Conservation (phyloP, 2,888 invertebrate genomes). For the Rhogogaster chlorosoma region DNA sequence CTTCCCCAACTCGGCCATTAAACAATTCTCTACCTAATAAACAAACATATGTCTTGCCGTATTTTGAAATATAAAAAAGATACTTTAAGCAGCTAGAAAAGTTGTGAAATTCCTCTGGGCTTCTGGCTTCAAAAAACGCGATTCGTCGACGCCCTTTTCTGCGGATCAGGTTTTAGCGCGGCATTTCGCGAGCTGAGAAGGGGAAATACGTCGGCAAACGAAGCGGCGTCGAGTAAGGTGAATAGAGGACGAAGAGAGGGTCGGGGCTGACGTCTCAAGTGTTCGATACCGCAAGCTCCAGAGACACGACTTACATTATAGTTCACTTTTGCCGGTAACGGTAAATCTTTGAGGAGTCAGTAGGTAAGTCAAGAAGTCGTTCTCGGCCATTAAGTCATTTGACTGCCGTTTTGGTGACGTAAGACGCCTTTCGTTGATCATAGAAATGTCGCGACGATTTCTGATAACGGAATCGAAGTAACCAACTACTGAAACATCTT, state of each 20-base stretch:
- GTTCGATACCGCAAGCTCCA: constrained; percentile 73
- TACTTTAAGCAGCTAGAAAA: not conserved
- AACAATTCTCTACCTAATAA: not conserved
- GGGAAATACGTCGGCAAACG: not conserved
- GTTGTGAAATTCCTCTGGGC: not conserved
- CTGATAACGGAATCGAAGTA: constrained; percentile 25
- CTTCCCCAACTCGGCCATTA: not conserved
- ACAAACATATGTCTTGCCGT: not conserved
- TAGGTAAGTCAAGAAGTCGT: constrained; percentile 70
- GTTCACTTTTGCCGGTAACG: constrained; percentile 75
- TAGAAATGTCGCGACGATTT: not conserved
- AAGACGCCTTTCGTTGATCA: constrained; percentile 39
- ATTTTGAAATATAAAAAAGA: not conserved
- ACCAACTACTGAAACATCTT: not conserved
- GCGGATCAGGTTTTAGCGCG: not conserved
- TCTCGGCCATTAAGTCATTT: constrained; percentile 41
- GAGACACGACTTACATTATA: constrained; percentile 69
- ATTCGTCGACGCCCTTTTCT: not conserved
- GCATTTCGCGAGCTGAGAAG: not conserved
- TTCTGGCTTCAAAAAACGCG: not conserved
- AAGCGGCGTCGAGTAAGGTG: not conserved
- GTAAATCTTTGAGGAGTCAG: constrained; percentile 72
- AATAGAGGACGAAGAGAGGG: not conserved
- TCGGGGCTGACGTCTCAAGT: constrained; percentile 37
- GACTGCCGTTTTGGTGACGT: constrained; percentile 38